These are phyloP conservation scores for Acronicta psi DNA, from an alignment of 2,888 invertebrate genomes.

Conservation along the genomic window DNA sequence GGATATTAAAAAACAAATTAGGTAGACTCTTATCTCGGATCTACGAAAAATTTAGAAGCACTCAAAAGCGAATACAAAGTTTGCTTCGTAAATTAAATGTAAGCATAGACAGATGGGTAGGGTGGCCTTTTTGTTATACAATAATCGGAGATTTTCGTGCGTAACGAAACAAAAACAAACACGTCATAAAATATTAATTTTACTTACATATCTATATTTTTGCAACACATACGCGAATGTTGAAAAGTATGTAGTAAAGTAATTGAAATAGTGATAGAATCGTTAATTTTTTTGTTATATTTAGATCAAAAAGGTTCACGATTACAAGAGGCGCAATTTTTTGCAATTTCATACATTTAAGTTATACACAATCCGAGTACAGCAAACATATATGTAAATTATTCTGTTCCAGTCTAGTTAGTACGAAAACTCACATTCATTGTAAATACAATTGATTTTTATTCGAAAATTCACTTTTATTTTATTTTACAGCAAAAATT, in stretches of 20 bases:
- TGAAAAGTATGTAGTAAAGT: too few species aligned
- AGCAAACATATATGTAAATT: background rate
- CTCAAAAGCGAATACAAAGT: slow-evolving; percentile 62
- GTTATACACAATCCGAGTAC: too few species aligned
- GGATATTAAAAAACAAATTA: slow-evolving; percentile 60
- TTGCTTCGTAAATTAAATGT: slow-evolving; percentile 78
- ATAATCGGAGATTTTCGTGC: background rate
- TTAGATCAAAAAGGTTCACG: too few species aligned
- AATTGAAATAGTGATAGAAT: too few species aligned
- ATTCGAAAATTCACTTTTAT: background rate
- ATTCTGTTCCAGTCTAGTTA: background rate
- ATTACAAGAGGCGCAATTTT: too few species aligned
- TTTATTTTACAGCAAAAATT: background rate
- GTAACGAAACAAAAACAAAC: background rate
- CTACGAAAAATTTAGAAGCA: slow-evolving; percentile 52
- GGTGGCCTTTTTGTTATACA: slow-evolving; percentile 19
- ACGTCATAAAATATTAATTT: too few species aligned
- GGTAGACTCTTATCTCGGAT: slow-evolving; percentile 51
- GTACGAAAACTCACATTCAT: background rate
- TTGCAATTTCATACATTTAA: too few species aligned
- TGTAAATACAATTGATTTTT: background rate
- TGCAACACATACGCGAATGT: too few species aligned
- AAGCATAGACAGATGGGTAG: slow-evolving; percentile 67
- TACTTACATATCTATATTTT: too few species aligned
- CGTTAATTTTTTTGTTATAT: too few species aligned